Evolutionary conservation across 2,797 vertebrate species (phyloP).

Genomic region (Tenualosa thibaudeaui): DNA sequence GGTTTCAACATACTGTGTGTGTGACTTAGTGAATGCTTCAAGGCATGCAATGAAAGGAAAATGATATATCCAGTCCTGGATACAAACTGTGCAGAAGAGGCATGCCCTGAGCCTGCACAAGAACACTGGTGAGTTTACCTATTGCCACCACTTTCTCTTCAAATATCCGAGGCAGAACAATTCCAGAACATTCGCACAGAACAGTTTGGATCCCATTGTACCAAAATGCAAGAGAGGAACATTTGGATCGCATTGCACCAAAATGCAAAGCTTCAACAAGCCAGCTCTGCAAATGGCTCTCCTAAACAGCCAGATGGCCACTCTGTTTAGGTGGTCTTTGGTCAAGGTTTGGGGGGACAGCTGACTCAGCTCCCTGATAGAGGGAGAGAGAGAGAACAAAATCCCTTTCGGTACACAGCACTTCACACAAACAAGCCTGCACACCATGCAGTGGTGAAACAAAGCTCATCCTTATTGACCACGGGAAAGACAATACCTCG

Average conservation of each 20-base stretch:
- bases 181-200: neutral
- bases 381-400: neutral
- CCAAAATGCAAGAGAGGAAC: neutral
- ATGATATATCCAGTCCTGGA: neutral
- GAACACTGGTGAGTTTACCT: neutral
- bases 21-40: neutral
- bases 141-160: neutral
- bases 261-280: conserved; percentile 7
- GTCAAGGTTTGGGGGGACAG: conserved; percentile 27
- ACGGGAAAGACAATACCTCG: conserved; percentile 30
- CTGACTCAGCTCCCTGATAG: conserved; percentile 37
- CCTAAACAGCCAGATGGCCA: neutral
- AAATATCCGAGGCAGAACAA: neutral
- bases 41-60: neutral
- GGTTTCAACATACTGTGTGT: neutral
- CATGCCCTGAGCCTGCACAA: neutral
- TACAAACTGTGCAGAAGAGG: neutral
- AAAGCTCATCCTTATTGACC: conserved; percentile 30
- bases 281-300: neutral
- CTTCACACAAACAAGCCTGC: conserved; percentile 27
- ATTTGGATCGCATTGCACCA: neutral
- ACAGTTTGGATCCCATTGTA: neutral
- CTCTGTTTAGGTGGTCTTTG: conserved; percentile 21
- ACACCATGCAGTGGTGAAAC: conserved; percentile 20
- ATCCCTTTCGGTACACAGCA: conserved; percentile 24